Evolutionary conservation across 2,113 vertebrate species (phyloP).

Genomic region (Hiodon alosoides): DNA sequence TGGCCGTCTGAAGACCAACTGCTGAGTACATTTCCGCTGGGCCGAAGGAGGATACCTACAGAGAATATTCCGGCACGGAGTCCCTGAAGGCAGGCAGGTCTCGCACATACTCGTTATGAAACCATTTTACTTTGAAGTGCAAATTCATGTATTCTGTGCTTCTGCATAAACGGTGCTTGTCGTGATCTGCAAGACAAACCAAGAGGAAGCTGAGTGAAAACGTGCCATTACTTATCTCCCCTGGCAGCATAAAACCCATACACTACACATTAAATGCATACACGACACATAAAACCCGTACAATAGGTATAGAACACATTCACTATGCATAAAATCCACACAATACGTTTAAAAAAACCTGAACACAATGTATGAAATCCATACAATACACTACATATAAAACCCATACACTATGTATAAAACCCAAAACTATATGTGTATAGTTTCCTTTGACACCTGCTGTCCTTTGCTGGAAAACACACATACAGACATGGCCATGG

Average conservation of each 20-base stretch:
- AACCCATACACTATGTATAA: no score
- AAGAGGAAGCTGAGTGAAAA: constrained; percentile 38
- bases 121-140: constrained; percentile 99
- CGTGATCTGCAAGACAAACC: constrained; percentile 80
- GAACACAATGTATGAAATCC: no score
- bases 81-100: constrained; percentile 88
- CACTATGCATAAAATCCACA: no score
- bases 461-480: not conserved
- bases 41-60: constrained; percentile 69
- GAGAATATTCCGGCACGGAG: constrained; percentile 85
- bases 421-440: no score
- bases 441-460: no score
- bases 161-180: constrained; percentile 93
- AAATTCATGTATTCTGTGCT: constrained; percentile 99
- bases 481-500: not conserved
- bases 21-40: not conserved
- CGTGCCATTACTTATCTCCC: not conserved
- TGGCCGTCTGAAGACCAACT: not conserved
- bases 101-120: constrained; percentile 94
- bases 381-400: no score
- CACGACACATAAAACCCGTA: no score
- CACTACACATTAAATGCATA: no score
- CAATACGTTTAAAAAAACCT: no score
- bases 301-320: no score
- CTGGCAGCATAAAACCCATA: no score